A percentile compares a stretch with the other conserved stretches of the same genome.
Conservation (phyloP, 2,888 invertebrate species). For the Bellardia pandia region DNA sequence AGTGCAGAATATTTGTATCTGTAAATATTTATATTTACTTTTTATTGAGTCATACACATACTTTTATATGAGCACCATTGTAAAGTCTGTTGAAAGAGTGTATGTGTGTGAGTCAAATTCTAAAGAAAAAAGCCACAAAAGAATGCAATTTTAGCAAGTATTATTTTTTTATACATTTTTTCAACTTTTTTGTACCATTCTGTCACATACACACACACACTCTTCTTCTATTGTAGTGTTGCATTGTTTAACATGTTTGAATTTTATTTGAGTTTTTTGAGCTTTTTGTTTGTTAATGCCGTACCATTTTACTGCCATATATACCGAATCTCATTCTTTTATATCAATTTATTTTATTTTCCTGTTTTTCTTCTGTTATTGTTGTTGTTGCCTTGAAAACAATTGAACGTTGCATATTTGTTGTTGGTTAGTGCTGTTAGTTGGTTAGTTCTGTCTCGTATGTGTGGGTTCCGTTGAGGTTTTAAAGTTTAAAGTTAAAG, state of each 20-base stretch:
- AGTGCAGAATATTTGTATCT: constrained; percentile 18
- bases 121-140: constrained; percentile 71
- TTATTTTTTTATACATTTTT: not conserved
- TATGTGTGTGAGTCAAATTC: constrained; percentile 12
- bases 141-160: constrained; percentile 76
- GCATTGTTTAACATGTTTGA: constrained; percentile 37
- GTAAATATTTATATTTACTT: constrained; percentile 48
- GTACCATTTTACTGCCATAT: constrained; percentile 22
- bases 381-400: not conserved
- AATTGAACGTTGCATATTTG: constrained; percentile 14
- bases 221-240: not conserved
- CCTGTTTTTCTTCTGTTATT: not conserved
- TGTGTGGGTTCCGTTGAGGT: no score
- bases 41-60: constrained; percentile 28
- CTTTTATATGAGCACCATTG: not conserved
- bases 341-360: constrained; percentile 19
- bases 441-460: not conserved
- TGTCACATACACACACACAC: not conserved
- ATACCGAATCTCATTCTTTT: constrained; percentile 24
- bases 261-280: constrained; percentile 10
- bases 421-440: not conserved
- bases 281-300: not conserved
- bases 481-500: no score
- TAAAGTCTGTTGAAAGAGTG: not conserved
- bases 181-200: not conserved